A percentile compares a stretch with the other conserved stretches of the same genome.
Conservation (phyloP, 2,888 invertebrate species). For the Eledona agricola region DNA sequence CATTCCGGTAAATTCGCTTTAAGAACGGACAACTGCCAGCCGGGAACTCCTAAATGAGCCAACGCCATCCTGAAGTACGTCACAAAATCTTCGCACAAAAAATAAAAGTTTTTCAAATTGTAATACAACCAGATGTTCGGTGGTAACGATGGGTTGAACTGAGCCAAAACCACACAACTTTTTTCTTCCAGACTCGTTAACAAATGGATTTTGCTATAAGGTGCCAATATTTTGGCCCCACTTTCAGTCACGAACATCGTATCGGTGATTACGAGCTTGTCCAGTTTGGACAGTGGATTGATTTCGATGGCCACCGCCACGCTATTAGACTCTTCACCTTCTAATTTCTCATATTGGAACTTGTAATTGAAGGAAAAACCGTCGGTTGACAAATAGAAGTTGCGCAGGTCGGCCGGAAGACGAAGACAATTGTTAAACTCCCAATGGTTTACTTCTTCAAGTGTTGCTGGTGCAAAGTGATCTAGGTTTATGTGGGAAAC, state of each 20-base stretch:
- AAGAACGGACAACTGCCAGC: constrained; percentile 74
- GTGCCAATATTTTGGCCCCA: constrained; percentile 10
- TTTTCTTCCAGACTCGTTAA: constrained; percentile 47
- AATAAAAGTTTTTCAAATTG: constrained; percentile 73
- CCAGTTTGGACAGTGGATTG: constrained; percentile 46
- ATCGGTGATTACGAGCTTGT: constrained; percentile 40
- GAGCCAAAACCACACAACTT: constrained; percentile 52
- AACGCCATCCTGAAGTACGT: constrained; percentile 89
- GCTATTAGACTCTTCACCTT: constrained; percentile 34
- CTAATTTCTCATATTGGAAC: constrained; percentile 55
- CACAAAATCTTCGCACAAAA: constrained; percentile 82
- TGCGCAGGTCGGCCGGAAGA: constrained; percentile 80
- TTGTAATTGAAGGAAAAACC: constrained; percentile 83
- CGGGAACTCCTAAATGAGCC: constrained; percentile 87
- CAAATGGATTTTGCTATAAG: constrained; percentile 55
- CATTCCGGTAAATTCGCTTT: constrained; percentile 52
- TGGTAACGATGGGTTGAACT: constrained; percentile 49
- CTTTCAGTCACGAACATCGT: constrained; percentile 46
- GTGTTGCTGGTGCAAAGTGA: constrained; percentile 36
- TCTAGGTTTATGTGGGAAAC: constrained; percentile 45
- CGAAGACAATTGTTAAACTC: constrained; percentile 80
- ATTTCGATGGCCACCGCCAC: constrained; percentile 51
- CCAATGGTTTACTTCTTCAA: constrained; percentile 72
- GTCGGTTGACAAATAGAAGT: constrained; percentile 84
- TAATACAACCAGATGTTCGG: constrained; percentile 55